phyloP scores from a whole-genome alignment of 2,113 vertebrate species.

The Zosterops pallidus region DNA sequence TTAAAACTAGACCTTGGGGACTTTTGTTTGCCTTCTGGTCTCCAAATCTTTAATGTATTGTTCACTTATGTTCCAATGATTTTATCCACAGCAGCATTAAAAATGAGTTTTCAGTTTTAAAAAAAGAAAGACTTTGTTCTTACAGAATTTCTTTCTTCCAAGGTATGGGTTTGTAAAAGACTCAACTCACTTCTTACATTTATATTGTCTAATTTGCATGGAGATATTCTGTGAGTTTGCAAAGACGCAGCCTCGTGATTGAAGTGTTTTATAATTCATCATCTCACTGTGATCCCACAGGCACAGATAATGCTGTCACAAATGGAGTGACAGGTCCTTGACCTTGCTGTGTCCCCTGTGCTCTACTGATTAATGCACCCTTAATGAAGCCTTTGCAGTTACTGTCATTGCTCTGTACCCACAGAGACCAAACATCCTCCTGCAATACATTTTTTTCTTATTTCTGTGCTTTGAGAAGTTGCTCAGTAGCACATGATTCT shows the following conservation, averaged over 20 bases:
- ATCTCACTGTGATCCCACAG: background rate
- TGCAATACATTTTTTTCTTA: background rate
- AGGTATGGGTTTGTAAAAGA: background rate
- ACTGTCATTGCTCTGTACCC: background rate
- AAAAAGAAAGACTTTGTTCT: background rate
- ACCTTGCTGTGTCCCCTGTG: background rate
- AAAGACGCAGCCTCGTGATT: background rate
- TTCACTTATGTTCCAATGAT: background rate
- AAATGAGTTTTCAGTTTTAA: background rate
- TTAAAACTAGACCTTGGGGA: background rate
- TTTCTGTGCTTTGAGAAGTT: background rate
- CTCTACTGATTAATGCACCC: background rate
- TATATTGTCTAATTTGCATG: background rate
- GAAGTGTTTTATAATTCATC: background rate
- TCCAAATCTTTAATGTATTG: background rate
- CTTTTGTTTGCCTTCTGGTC: background rate
- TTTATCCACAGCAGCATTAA: background rate
- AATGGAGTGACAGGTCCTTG: background rate
- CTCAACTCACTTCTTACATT: background rate
- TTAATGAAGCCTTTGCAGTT: background rate
- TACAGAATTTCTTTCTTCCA: background rate
- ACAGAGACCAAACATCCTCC: background rate
- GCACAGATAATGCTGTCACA: background rate
- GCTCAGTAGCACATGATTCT: background rate
- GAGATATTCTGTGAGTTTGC: background rate